phyloP scores from a whole-genome alignment of 2,888 invertebrate species.

The Drosophila meridiana region DNA sequence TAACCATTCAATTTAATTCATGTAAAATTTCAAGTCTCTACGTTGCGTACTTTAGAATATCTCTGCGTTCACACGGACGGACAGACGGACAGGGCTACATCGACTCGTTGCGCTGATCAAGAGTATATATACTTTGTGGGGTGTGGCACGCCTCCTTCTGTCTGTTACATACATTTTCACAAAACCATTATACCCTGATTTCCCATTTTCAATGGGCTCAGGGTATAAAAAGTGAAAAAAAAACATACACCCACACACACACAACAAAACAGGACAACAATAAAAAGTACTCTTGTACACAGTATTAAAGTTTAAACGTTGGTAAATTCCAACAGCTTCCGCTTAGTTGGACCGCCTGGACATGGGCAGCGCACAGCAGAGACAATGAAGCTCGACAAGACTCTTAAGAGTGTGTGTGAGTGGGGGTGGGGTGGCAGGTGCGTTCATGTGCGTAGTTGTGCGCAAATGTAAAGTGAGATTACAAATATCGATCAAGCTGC shows the following conservation, averaged over 20 bases:
- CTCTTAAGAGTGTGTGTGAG: conserved; percentile 6
- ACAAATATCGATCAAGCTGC: conserved; percentile 61
- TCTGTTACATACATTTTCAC: too few relatives aligned
- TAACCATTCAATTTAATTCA: too few relatives aligned
- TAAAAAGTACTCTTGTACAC: conserved; percentile 69
- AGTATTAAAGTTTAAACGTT: conserved; percentile 81
- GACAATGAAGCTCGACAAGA: conserved; percentile 47
- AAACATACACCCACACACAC: background rate
- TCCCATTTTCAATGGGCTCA: too few relatives aligned
- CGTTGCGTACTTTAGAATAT: too few relatives aligned
- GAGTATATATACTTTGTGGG: too few relatives aligned
- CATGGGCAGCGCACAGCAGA: conserved; percentile 31
- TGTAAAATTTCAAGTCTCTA: too few relatives aligned
- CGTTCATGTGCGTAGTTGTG: conserved; percentile 37
- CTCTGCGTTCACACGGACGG: too few relatives aligned
- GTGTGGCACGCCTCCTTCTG: too few relatives aligned
- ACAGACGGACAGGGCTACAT: too few relatives aligned
- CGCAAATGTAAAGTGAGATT: conserved; percentile 54
- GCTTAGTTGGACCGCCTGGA: conserved; percentile 65
- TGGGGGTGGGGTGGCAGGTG: conserved; percentile 35
- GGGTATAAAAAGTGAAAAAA: too few relatives aligned
- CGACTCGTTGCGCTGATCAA: too few relatives aligned
- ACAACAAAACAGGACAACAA: conserved; percentile 36
- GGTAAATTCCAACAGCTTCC: conserved; percentile 79
- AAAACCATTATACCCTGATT: too few relatives aligned